Evolutionary conservation across 2,113 vertebrate genomes (phyloP).

Genomic region (Notarius quadriscutis): DNA sequence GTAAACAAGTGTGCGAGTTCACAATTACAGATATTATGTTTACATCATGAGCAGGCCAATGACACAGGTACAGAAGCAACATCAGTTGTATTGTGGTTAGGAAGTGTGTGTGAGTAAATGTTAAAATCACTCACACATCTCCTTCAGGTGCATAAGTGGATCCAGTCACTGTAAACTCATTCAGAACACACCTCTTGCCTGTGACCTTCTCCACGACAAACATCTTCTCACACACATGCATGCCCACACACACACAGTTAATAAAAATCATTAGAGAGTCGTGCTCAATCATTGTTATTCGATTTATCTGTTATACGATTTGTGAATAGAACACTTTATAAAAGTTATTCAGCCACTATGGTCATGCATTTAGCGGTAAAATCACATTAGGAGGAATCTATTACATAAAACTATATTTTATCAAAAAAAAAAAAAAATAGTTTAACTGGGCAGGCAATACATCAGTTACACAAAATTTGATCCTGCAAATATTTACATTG

Average conservation of each 20-base stretch:
- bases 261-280: not conserved
- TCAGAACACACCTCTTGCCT: slow-evolving; percentile 67
- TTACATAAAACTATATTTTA: not conserved
- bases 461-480: not conserved
- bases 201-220: slow-evolving; percentile 71
- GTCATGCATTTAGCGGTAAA: not conserved
- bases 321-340: not conserved
- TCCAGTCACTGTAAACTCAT: slow-evolving; percentile 76
- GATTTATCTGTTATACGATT: not conserved
- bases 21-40: slow-evolving; percentile 12
- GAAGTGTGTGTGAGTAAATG: slow-evolving; percentile 29
- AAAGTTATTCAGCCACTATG: not conserved
- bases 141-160: slow-evolving; percentile 80
- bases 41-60: not conserved
- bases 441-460: too few relatives aligned
- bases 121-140: slow-evolving; percentile 77
- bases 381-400: not conserved
- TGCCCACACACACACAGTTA: slow-evolving; percentile 31
- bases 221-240: slow-evolving; percentile 63
- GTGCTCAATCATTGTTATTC: not conserved
- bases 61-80: not conserved
- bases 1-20: not conserved
- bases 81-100: slow-evolving; percentile 9
- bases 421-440: not conserved
- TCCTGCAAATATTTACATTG: not conserved